Conservation (phyloP, 2,797 vertebrate species). For the Pterois miles region DNA sequence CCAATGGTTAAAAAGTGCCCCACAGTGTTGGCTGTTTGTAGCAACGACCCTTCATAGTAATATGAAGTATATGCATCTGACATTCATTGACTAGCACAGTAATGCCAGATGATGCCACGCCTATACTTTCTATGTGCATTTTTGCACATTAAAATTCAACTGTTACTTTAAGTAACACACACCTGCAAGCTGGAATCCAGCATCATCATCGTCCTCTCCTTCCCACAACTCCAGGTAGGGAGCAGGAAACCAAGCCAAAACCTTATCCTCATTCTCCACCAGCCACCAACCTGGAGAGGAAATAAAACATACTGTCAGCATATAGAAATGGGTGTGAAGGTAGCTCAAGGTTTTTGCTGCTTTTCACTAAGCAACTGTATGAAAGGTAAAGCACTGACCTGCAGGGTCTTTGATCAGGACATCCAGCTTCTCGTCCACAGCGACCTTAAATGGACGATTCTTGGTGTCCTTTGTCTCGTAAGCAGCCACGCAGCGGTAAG, state of each 20-base stretch:
- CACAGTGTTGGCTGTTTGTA: slow-evolving; percentile 3
- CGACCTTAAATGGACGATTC: slow-evolving; percentile 82
- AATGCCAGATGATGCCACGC: not conserved
- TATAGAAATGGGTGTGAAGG: fast-evolving
- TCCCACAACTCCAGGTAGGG: slow-evolving; percentile 85
- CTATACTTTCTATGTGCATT: not conserved
- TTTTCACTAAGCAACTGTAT: not conserved
- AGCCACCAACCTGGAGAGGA: slow-evolving; percentile 92
- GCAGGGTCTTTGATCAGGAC: slow-evolving; percentile 90
- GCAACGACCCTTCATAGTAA: not conserved
- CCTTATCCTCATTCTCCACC: slow-evolving; percentile 88
- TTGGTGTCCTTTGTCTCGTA: slow-evolving; percentile 90
- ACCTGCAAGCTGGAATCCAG: slow-evolving; percentile 69
- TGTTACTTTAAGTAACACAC: slow-evolving; percentile 3
- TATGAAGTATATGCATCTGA: not conserved
- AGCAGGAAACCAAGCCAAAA: slow-evolving; percentile 93
- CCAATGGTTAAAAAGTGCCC: not conserved
- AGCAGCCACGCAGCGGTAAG: slow-evolving; percentile 84
- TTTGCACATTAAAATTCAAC: not conserved
- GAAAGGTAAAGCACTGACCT: slow-evolving; percentile 75
- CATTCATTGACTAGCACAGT: not conserved
- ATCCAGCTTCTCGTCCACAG: slow-evolving; percentile 83
- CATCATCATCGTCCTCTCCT: slow-evolving; percentile 43
- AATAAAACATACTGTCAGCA: not conserved
- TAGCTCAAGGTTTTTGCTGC: not conserved